A percentile compares a stretch with the other conserved stretches of the same genome.
Conservation (phyloP, 2,797 vertebrate genomes). For the Rhynchotus rufescens region DNA sequence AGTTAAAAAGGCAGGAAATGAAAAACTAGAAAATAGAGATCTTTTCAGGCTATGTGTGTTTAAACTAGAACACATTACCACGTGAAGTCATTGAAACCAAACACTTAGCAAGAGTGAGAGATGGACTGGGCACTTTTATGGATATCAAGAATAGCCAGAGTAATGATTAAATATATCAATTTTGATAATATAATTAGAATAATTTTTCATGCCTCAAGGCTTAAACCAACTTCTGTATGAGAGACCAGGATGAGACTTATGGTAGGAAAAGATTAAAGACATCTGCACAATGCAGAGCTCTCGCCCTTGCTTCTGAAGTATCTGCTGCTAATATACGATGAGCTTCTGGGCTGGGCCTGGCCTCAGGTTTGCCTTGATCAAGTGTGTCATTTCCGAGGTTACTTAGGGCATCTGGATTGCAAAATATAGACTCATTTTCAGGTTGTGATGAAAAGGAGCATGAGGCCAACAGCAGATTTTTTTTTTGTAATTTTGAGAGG, state of each 20-base stretch:
- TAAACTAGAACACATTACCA: neutral
- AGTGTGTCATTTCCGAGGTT: neutral
- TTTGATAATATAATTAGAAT: neutral
- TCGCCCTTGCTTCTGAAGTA: neutral
- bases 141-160: neutral
- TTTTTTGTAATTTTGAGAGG: neutral
- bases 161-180: neutral
- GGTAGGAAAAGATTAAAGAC: conserved; percentile 3
- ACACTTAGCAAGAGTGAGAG: neutral
- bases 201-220: conserved; percentile 36
- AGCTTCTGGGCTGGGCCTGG: neutral
- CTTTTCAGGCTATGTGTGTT: neutral
- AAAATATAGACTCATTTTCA: neutral
- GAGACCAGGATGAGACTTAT: neutral
- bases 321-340: neutral
- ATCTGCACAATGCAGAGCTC: neutral
- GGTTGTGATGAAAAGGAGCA: neutral
- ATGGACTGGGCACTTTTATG: neutral
- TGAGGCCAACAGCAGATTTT: neutral
- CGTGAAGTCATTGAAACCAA: neutral
- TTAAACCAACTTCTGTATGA: neutral
- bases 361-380: neutral
- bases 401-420: neutral
- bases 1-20: neutral
- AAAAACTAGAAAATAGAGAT: neutral